phyloP scores from a whole-genome alignment of 1,140 invertebrate species.

The Callitettix versicolor region DNA sequence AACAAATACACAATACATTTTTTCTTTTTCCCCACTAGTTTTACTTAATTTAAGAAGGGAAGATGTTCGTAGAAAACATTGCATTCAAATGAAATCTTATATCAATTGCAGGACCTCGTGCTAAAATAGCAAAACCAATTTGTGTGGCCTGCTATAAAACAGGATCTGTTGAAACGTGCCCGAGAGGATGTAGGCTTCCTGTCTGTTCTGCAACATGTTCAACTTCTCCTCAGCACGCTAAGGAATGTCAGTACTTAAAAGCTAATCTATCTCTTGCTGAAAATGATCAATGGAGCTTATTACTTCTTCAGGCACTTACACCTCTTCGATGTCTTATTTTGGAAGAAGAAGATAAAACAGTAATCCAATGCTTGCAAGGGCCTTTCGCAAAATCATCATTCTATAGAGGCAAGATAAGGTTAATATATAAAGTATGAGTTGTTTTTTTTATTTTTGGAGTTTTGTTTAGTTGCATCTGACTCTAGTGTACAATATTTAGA shows the following conservation, averaged over 20 bases:
- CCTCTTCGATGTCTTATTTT: conserved; percentile 48
- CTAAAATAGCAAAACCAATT: neutral
- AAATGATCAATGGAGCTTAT: conserved; percentile 31
- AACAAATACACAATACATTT: no score
- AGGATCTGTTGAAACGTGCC: conserved; percentile 35
- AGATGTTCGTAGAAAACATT: no score
- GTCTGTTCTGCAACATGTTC: conserved; percentile 48
- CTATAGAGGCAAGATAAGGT: neutral
- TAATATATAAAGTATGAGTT: no score
- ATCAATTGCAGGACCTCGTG: conserved; percentile 1
- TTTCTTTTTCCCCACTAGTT: no score
- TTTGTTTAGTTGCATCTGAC: no score
- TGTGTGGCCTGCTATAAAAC: conserved; percentile 13
- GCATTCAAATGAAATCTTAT: no score
- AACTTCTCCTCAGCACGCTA: conserved; percentile 36
- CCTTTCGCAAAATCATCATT: conserved; percentile 35
- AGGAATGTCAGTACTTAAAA: conserved; percentile 46
- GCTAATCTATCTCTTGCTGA: neutral
- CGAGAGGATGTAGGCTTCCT: conserved; percentile 43
- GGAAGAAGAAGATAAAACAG: conserved; percentile 37
- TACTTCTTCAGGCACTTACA: conserved; percentile 40
- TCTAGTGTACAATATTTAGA: no score
- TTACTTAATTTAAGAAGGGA: no score
- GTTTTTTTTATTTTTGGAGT: no score
- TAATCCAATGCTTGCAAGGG: conserved; percentile 43